Evolutionary conservation across 1,140 invertebrate genomes (phyloP).

Genomic region (Ditylenchus dipsaci): DNA sequence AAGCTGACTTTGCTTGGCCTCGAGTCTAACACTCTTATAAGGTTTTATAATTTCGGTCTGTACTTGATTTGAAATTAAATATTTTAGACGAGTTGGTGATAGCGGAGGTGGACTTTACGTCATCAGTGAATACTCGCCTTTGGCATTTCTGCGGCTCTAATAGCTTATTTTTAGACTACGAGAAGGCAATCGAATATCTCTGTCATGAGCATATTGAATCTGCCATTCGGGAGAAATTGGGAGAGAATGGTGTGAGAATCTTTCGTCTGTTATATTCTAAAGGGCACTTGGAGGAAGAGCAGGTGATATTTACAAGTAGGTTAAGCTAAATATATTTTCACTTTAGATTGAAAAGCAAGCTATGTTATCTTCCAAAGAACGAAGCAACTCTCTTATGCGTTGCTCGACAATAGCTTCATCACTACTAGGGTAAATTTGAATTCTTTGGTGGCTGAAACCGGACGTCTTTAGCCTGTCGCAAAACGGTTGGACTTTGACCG

Average conservation of each 20-base stretch:
- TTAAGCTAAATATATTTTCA: neutral
- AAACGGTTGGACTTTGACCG: constrained; percentile 34
- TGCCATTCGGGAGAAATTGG: constrained; percentile 39
- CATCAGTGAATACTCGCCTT: constrained; percentile 17
- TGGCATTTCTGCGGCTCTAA: neutral
- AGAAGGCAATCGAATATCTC: constrained; percentile 34
- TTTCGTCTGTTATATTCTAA: constrained; percentile 28
- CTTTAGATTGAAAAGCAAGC: constrained; percentile 35
- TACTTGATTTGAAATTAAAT: no score
- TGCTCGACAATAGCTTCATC: constrained; percentile 40
- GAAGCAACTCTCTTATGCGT: constrained; percentile 33
- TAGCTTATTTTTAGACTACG: constrained; percentile 33
- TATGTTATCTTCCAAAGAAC: constrained; percentile 43
- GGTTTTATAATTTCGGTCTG: no score
- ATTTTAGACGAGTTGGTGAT: constrained; percentile 38
- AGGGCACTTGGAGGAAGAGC: constrained; percentile 40
- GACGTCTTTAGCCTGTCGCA: constrained; percentile 18
- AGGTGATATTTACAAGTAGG: constrained; percentile 7
- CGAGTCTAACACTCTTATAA: constrained; percentile 23
- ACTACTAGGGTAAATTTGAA: constrained; percentile 24
- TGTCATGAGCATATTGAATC: constrained; percentile 40
- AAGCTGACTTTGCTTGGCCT: constrained; percentile 21
- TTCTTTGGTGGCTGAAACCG: no score
- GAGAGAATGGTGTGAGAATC: constrained; percentile 37
- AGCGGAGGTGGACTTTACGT: constrained; percentile 41